These are phyloP conservation scores for Thalassarche chlororhynchos DNA, from an alignment of 2,113 vertebrate species.

Conservation along the genomic window DNA sequence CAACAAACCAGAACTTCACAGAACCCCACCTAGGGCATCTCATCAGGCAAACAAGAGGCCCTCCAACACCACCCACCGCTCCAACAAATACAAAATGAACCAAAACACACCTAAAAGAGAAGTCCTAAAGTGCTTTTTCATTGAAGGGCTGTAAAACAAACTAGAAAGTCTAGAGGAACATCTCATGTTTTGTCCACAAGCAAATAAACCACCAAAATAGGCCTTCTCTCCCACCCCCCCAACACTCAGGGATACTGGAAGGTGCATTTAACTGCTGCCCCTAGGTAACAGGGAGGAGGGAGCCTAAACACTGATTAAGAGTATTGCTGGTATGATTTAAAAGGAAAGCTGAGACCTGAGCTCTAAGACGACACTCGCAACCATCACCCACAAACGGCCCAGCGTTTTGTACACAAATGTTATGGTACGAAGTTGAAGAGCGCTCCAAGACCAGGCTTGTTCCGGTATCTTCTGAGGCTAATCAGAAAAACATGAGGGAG, in stretches of 20 bases:
- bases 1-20: background rate
- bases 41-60: background rate
- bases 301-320: background rate
- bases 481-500: background rate
- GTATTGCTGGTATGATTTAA: background rate
- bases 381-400: background rate
- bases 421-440: slow-evolving; percentile 17
- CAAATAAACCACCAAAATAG: background rate
- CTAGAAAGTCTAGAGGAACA: background rate
- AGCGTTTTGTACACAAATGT: background rate
- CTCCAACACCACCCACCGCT: background rate
- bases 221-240: background rate
- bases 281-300: background rate
- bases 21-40: background rate
- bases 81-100: background rate
- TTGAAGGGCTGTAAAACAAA: background rate
- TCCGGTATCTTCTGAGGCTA: background rate
- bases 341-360: background rate
- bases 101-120: background rate
- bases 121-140: background rate
- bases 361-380: background rate
- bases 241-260: background rate
- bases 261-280: background rate
- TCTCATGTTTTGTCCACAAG: background rate
- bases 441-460: slow-evolving; percentile 18